Percentiles rank a stretch among this genome's conserved stretches.
Evolutionary conservation across 2,797 vertebrate genomes (phyloP).

Genomic region (Hydrophis major): DNA sequence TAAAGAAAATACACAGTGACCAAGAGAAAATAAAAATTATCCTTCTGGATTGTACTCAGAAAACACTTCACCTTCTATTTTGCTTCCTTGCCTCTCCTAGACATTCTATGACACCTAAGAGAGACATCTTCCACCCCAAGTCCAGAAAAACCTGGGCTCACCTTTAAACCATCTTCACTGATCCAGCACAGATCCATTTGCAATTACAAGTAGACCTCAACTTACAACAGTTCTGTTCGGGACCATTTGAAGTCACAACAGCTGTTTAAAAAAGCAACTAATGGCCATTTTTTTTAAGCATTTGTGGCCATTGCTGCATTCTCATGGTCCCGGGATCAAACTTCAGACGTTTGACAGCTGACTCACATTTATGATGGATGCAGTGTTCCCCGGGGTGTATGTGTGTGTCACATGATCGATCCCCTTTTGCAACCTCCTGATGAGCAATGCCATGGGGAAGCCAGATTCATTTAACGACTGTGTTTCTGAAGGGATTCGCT

Average conservation of each 20-base stretch:
- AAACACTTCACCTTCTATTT: neutral
- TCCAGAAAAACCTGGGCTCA: neutral
- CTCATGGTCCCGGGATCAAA: neutral
- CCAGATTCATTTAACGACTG: neutral
- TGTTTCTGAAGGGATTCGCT: neutral
- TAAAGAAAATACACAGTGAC: neutral
- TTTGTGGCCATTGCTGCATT: neutral
- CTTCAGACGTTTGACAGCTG: neutral
- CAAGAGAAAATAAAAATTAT: neutral
- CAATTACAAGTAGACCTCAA: neutral
- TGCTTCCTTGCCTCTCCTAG: neutral
- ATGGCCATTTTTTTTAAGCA: too few species aligned
- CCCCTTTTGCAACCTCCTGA: neutral
- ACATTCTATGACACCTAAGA: neutral
- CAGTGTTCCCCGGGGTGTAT: neutral
- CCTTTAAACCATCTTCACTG: neutral
- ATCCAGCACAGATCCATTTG: neutral
- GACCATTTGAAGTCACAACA: neutral
- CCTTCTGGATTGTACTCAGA: neutral
- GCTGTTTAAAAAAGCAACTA: neutral
- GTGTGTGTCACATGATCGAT: too few species aligned
- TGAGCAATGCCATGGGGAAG: neutral
- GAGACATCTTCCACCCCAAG: neutral
- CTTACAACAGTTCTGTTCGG: neutral
- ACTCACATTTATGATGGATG: neutral